phyloP scores from a whole-genome alignment of 2,888 invertebrate genomes.

The Cryptocephalus primarius region DNA sequence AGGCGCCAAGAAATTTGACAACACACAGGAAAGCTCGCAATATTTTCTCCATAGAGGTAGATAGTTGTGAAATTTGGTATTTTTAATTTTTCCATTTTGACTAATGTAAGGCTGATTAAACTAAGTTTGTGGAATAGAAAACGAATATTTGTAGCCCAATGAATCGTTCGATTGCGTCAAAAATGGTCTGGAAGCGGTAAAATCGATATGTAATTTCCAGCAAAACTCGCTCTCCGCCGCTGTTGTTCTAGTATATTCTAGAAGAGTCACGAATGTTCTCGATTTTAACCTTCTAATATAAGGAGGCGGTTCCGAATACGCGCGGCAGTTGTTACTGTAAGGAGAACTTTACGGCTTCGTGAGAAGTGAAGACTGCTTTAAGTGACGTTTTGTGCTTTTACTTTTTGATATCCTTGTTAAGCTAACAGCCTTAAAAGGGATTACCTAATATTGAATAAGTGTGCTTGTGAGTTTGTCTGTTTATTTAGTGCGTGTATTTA shows the following conservation, averaged over 20 bases:
- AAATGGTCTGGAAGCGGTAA: not conserved
- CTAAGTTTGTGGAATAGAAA: too few species aligned
- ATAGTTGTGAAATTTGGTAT: too few species aligned
- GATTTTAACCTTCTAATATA: conserved; percentile 28
- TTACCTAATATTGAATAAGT: not conserved
- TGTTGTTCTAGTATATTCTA: conserved; percentile 27
- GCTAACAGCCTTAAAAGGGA: not conserved
- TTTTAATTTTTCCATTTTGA: too few species aligned
- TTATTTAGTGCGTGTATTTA: too few species aligned
- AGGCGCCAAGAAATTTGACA: too few species aligned
- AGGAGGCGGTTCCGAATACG: conserved; percentile 16
- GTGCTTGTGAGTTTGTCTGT: conserved; percentile 8
- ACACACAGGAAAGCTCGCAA: too few species aligned
- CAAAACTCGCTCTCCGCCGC: conserved; percentile 13
- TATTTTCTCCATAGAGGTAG: too few species aligned
- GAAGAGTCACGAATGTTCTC: conserved; percentile 24
- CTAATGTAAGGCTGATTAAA: too few species aligned
- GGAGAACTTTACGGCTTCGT: conserved; percentile 1
- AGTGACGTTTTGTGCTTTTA: not conserved
- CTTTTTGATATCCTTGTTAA: not conserved
- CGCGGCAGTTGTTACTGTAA: conserved; percentile 10
- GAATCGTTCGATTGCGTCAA: too few species aligned
- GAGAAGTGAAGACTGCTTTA: not conserved
- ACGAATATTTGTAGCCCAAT: too few species aligned
- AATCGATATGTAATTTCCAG: not conserved